phyloP scores from a whole-genome alignment of 2,888 invertebrate species.

The Sarcophaga caerulescens region DNA sequence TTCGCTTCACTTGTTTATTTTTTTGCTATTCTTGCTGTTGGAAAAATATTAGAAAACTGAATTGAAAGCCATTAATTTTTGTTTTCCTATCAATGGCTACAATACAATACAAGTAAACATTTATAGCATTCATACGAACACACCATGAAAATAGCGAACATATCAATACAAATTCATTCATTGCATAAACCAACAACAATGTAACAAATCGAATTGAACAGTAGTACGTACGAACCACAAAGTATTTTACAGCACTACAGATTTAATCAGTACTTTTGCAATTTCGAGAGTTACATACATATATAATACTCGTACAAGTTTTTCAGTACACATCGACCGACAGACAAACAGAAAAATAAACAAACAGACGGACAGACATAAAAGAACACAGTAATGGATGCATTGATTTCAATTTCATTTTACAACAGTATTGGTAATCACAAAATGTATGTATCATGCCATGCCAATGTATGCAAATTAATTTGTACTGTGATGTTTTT shows the following conservation, averaged over 20 bases:
- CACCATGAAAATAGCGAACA: neutral
- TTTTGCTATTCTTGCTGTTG: neutral
- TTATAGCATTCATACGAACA: neutral
- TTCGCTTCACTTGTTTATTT: neutral
- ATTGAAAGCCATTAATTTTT: slow-evolving; percentile 54
- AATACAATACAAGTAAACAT: neutral
- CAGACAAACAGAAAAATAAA: neutral
- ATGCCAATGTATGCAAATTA: slow-evolving; percentile 64
- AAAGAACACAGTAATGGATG: neutral
- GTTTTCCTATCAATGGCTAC: slow-evolving; percentile 39
- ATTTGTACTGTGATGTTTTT: slow-evolving; percentile 53
- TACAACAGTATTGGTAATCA: slow-evolving; percentile 9
- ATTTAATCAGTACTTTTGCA: slow-evolving; percentile 58
- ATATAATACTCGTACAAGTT: slow-evolving; percentile 25
- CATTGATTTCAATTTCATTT: slow-evolving; percentile 24
- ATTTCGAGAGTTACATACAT: slow-evolving; percentile 32
- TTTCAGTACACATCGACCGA: neutral
- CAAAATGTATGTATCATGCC: no score
- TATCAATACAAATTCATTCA: neutral
- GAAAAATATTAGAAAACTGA: slow-evolving; percentile 41
- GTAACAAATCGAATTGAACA: no score
- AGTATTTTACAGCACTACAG: slow-evolving; percentile 7
- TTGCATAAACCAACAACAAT: no score
- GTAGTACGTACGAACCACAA: neutral
- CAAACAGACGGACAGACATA: neutral